Base-by-base conservation (phyloP, 2,113 vertebrate species). In the Antennarius striatus region DNA sequence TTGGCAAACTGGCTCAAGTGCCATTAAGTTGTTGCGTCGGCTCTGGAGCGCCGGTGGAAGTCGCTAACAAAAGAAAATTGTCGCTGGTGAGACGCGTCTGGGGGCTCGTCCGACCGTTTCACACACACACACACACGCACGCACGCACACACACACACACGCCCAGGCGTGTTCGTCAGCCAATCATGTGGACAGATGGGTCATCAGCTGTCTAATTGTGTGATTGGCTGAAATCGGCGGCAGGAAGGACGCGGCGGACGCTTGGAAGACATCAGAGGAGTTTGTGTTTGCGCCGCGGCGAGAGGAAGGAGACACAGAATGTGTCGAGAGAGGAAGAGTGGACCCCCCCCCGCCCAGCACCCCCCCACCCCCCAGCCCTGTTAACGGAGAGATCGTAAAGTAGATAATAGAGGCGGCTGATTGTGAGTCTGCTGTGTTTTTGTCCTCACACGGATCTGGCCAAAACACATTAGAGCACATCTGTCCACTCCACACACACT, bases 381-480 rank as follows among this genome's bases (percentile, higher is more conserved):
- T 7, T 13, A 30, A 4, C 5, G 12, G 10, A 28, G 14, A 36
- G 11, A 8, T 14, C 30, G 14, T 17, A 53, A 28, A 53, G 51
- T 6, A 29, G 51, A 53, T 53, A 30, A 45, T 14, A 13, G 13
- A 7, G 45, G 17, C 16, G 55, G 17, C 16, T 22, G 49, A 10
- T 16, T 51, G 49, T 56, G 49, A 22, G 49, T 51, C 16, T 51
- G 49, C 17, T 63, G 12, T 81, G 56, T 63, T 86, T 86, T 69
- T 79, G 81, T 87, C 86, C 75, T 82, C 78, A 73, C 63, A 67
- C 80, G 76, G 71, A 83, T 76, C 15, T 36, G 78, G 88, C 88
- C 88, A 90, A 83, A 87, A 89, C 83, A 85, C 88, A 90, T 90
- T 90, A 90, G 85, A 66, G 83, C 87, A 85, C 86, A 86, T 90